These are phyloP conservation scores for Drosophila stalkeri DNA, from an alignment of 2,888 invertebrate genomes.

Conservation along the genomic window DNA sequence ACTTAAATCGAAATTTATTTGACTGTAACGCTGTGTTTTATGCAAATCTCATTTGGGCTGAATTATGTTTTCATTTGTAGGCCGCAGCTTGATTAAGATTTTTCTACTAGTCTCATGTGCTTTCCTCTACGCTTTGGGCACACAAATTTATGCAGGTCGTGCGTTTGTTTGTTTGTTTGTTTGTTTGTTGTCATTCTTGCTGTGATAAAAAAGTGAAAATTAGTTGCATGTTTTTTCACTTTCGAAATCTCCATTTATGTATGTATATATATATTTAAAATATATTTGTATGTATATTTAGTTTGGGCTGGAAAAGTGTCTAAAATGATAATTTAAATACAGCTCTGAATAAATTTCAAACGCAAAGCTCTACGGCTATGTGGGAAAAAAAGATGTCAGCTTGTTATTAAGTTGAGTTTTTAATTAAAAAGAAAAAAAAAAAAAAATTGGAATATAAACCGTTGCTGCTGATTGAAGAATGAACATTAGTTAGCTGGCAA, in stretches of 20 bases:
- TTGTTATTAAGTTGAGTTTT: slow-evolving; percentile 11
- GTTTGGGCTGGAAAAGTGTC: slow-evolving; percentile 25
- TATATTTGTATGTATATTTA: not conserved
- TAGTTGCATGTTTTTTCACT: slow-evolving; percentile 73
- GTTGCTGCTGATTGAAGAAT: not conserved
- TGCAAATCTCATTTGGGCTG: slow-evolving; percentile 67
- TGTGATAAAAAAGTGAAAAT: slow-evolving; percentile 68
- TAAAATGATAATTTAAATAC: slow-evolving; percentile 35
- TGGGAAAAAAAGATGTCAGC: slow-evolving; percentile 19
- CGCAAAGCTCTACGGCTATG: slow-evolving; percentile 12
- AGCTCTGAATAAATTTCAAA: slow-evolving; percentile 3
- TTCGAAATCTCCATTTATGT: slow-evolving; percentile 49
- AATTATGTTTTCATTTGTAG: slow-evolving; percentile 79
- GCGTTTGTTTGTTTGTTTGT: slow-evolving; percentile 26
- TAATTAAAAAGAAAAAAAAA: too few species aligned
- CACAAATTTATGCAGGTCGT: slow-evolving; percentile 69
- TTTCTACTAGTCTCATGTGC: slow-evolving; percentile 12
- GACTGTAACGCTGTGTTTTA: slow-evolving; percentile 73
- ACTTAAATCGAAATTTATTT: slow-evolving; percentile 66
- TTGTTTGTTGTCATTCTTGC: slow-evolving; percentile 41
- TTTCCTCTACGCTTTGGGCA: not conserved
- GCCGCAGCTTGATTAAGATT: slow-evolving; percentile 72
- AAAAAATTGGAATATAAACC: not conserved
- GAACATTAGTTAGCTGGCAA: not conserved
- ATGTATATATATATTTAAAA: not conserved